These are phyloP conservation scores for Crotalus viridis DNA, from an alignment of 2,113 vertebrate genomes.

Conservation along the genomic window DNA sequence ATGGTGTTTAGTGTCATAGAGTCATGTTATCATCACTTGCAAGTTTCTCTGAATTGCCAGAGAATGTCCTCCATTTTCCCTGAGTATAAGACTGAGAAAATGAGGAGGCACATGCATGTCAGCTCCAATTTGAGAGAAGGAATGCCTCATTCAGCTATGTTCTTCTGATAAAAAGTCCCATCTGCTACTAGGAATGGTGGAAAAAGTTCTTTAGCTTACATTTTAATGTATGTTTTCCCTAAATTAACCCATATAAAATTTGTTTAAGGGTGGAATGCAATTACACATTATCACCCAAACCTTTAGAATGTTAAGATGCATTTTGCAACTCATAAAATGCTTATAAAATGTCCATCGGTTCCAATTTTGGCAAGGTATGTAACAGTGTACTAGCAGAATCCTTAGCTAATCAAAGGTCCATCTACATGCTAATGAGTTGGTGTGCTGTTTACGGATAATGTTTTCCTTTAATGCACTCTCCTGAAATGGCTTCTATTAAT, in stretches of 20 bases:
- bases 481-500: conserved; percentile 15
- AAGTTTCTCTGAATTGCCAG: not conserved
- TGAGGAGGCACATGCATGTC: not conserved
- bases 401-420: not conserved
- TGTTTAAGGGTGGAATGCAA: not conserved
- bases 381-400: not conserved
- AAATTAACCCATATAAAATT: not conserved
- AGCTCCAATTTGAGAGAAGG: not conserved
- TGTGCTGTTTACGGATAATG: conserved; percentile 13
- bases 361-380: not conserved
- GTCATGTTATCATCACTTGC: not conserved
- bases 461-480: conserved; percentile 28
- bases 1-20: not conserved
- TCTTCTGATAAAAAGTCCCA: not conserved
- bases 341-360: not conserved
- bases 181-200: not conserved
- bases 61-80: not conserved
- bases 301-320: not conserved
- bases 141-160: not conserved
- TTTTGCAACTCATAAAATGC: not conserved
- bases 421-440: conserved; percentile 4
- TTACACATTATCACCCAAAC: not conserved
- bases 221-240: not conserved
- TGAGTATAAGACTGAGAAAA: not conserved
- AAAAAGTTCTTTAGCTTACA: not conserved